Evolutionary conservation across 1,140 invertebrate species (phyloP).

Genomic region (Macrosteles quadrilineatus): DNA sequence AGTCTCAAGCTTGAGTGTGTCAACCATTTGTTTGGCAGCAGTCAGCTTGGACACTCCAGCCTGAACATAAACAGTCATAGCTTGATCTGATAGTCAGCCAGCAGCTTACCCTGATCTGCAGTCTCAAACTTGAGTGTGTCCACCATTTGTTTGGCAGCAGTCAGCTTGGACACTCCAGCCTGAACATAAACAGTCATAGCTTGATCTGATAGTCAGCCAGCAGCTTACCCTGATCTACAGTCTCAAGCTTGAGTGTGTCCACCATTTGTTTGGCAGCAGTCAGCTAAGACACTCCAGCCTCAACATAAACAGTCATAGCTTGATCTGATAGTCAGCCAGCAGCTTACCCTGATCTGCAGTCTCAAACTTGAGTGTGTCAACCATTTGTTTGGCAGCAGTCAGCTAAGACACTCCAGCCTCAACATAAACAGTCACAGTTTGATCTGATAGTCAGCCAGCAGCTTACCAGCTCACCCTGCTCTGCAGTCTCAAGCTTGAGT

Average conservation of each 20-base stretch:
- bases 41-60: conserved; percentile 90
- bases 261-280: conserved; percentile 85
- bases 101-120: conserved; percentile 73
- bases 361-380: too few species aligned
- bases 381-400: too few species aligned
- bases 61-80: too few species aligned
- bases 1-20: conserved; percentile 86
- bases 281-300: conserved; percentile 90
- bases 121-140: conserved; percentile 88
- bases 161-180: conserved; percentile 90
- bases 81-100: conserved; percentile 87
- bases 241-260: conserved; percentile 84
- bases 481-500: conserved; percentile 84
- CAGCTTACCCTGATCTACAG: conserved; percentile 76
- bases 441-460: too few species aligned
- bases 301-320: too few species aligned
- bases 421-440: too few species aligned
- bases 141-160: conserved; percentile 83
- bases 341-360: too few species aligned
- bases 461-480: conserved; percentile 82
- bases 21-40: conserved; percentile 83
- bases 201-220: conserved; percentile 86
- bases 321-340: too few species aligned
- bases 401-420: too few species aligned
- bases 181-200: too few species aligned